These are phyloP conservation scores for Nasonovia ribisnigri DNA, from an alignment of 2,888 invertebrate genomes.

Conservation along the genomic window DNA sequence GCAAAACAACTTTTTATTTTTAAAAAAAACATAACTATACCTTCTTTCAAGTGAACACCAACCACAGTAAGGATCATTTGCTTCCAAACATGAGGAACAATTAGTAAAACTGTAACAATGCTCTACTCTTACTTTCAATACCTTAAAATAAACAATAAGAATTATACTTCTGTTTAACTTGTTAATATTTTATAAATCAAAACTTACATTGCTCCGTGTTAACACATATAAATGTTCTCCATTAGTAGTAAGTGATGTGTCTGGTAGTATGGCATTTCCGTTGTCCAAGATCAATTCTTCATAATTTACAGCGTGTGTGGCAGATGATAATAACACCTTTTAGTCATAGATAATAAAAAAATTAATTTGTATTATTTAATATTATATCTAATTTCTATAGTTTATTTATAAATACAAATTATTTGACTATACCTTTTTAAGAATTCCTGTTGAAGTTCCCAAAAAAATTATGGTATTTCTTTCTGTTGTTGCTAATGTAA, in stretches of 20 bases:
- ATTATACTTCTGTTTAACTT: not conserved
- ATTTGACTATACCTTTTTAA: slow-evolving; percentile 81
- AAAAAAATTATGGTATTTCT: slow-evolving; percentile 94
- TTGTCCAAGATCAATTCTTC: slow-evolving; percentile 87
- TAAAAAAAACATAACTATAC: slow-evolving; percentile 70
- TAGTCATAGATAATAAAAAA: not conserved
- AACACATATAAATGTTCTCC: slow-evolving; percentile 89
- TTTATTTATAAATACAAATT: slow-evolving; percentile 22
- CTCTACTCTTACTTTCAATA: slow-evolving; percentile 85
- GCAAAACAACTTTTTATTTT: not conserved
- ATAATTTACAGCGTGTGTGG: slow-evolving; percentile 81
- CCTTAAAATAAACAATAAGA: slow-evolving; percentile 70
- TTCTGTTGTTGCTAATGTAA: slow-evolving; percentile 89
- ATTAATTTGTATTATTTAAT: not conserved
- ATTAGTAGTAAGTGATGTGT: slow-evolving; percentile 86
- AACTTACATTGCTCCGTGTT: slow-evolving; percentile 79
- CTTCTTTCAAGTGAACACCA: slow-evolving; percentile 94
- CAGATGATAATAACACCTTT: slow-evolving; percentile 79
- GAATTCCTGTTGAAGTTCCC: slow-evolving; percentile 85
- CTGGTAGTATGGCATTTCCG: slow-evolving; percentile 84
- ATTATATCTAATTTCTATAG: not conserved
- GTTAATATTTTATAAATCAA: not conserved
- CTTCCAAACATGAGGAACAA: slow-evolving; percentile 89
- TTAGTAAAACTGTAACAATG: slow-evolving; percentile 88
- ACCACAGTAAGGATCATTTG: slow-evolving; percentile 93